Conservation (phyloP, 2,797 vertebrate genomes). For the Syngnathus acus region DNA sequence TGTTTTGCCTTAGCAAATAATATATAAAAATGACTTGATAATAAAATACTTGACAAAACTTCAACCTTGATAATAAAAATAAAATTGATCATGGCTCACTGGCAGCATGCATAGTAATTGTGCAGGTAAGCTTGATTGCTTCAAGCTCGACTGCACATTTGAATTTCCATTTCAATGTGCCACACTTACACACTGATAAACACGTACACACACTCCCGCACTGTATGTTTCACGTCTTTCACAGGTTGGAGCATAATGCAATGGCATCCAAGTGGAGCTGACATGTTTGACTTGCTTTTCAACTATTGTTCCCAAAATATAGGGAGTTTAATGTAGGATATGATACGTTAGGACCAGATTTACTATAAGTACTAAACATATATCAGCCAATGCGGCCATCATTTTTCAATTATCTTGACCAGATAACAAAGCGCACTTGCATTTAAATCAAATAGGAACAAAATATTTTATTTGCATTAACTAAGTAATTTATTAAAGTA, state of each 20-base stretch:
- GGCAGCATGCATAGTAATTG: slow-evolving; percentile 8
- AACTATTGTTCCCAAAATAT: slow-evolving; percentile 23
- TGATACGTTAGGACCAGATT: slow-evolving; percentile 5
- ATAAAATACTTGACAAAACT: not conserved
- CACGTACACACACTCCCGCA: not conserved
- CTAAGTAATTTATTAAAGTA: too few species aligned
- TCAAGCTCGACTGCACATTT: slow-evolving; percentile 21
- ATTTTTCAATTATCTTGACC: not conserved
- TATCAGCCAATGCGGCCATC: slow-evolving; percentile 5
- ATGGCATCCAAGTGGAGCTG: slow-evolving; percentile 26
- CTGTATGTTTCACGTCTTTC: slow-evolving; percentile 13
- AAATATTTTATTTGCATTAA: too few species aligned
- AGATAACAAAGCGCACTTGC: too few species aligned
- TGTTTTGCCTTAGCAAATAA: not conserved
- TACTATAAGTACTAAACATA: not conserved
- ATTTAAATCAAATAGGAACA: too few species aligned
- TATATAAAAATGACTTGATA: slow-evolving; percentile 7
- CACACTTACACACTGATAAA: not conserved
- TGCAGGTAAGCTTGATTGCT: slow-evolving; percentile 15
- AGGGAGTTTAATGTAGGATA: slow-evolving; percentile 3
- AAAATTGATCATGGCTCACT: not conserved
- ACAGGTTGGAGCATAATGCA: slow-evolving; percentile 24
- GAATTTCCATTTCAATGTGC: slow-evolving; percentile 4
- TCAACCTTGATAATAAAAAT: too few species aligned
- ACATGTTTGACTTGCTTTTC: slow-evolving; percentile 33